phyloP scores from a whole-genome alignment of 2,113 vertebrate genomes.

The Boleophthalmus pectinirostris region DNA sequence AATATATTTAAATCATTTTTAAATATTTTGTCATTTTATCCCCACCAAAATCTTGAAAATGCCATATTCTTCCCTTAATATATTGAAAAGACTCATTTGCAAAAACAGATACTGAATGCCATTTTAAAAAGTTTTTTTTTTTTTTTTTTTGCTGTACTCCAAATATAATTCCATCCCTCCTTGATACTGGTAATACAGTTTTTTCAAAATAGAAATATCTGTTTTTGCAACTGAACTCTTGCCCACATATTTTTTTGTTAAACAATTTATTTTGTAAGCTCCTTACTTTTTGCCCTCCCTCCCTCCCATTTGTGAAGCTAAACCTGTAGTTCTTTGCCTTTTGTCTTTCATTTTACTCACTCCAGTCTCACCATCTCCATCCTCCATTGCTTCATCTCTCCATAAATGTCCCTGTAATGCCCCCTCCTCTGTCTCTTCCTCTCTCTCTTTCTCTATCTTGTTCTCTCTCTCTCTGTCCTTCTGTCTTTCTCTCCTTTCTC shows the following conservation, averaged over 20 bases:
- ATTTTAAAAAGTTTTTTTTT: no score
- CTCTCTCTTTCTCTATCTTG: not conserved
- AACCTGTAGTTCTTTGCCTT: not conserved
- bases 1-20: not conserved
- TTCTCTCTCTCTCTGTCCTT: not conserved
- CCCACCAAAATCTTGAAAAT: not conserved
- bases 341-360: slow-evolving; percentile 22
- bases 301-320: not conserved
- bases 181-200: no score
- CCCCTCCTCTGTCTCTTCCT: slow-evolving; percentile 20
- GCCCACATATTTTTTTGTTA: no score
- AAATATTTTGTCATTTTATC: not conserved
- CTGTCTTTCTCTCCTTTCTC: not conserved
- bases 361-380: not conserved
- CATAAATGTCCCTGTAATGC: no score
- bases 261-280: not conserved
- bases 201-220: no score
- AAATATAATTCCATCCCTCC: no score
- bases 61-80: not conserved
- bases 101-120: no score
- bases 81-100: not conserved
- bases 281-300: not conserved
- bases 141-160: no score
- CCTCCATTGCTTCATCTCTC: not conserved
- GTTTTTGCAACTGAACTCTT: no score